Conservation (phyloP, 2,888 invertebrate genomes). For the Lathronympha strigana region DNA sequence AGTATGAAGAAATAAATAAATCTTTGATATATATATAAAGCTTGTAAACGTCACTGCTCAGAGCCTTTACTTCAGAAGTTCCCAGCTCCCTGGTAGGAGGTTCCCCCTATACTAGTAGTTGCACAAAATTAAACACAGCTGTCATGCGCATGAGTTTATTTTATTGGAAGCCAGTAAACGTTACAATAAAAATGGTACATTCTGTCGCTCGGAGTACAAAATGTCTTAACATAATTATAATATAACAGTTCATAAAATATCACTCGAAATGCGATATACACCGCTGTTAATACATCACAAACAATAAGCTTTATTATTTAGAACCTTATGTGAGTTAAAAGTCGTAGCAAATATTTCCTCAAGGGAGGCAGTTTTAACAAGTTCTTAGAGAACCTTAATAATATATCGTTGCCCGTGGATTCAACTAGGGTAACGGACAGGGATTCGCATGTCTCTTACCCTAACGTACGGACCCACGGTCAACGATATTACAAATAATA, state of each 20-base stretch:
- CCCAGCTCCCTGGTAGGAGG: too few relatives aligned
- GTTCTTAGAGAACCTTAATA: not conserved
- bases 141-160: slow-evolving; percentile 29
- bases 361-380: not conserved
- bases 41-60: too few relatives aligned
- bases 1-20: too few relatives aligned
- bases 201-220: slow-evolving; percentile 18
- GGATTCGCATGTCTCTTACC: too few relatives aligned
- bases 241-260: slow-evolving; percentile 7
- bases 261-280: slow-evolving; percentile 1
- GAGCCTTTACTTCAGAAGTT: too few relatives aligned
- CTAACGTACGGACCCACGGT: too few relatives aligned
- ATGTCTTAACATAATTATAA: slow-evolving; percentile 16
- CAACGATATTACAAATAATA: slow-evolving; percentile 11
- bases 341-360: too few relatives aligned
- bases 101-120: too few relatives aligned
- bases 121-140: not conserved
- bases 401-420: too few relatives aligned
- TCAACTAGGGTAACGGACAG: too few relatives aligned
- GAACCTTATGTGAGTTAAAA: not conserved
- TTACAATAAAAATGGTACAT: slow-evolving; percentile 4
- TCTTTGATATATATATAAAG: too few relatives aligned
- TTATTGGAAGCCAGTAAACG: slow-evolving; percentile 23
- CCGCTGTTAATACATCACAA: not conserved
- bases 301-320: slow-evolving; percentile 15